Percentiles rank a stretch among this genome's conserved stretches.
Conservation (phyloP, 2,797 vertebrate species). For the Pagetopsis macropterus region DNA sequence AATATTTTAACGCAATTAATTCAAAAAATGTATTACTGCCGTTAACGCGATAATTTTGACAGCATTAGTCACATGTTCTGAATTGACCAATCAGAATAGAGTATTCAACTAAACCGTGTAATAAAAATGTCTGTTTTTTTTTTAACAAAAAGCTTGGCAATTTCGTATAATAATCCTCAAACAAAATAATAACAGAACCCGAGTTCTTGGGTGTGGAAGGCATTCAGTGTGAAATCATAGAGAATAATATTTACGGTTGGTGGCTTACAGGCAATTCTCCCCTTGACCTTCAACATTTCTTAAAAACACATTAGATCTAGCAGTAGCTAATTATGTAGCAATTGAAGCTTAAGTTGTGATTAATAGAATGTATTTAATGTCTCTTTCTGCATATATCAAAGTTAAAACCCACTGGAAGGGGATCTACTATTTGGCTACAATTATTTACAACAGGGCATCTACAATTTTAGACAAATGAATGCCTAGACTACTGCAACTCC, state of each 20-base stretch:
- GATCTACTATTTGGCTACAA: not conserved
- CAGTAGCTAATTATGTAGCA: not conserved
- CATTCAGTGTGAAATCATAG: not conserved
- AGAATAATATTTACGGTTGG: not conserved
- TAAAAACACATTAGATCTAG: not conserved
- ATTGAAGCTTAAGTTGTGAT: not conserved
- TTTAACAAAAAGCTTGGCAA: not conserved
- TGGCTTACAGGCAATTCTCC: not conserved
- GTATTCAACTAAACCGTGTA: too few species aligned
- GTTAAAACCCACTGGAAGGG: not conserved
- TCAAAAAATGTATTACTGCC: too few species aligned
- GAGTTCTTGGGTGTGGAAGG: not conserved
- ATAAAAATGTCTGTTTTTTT: too few species aligned
- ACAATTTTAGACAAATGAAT: not conserved
- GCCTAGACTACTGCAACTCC: too few species aligned
- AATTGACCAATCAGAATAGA: too few species aligned
- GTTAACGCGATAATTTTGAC: too few species aligned
- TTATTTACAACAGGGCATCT: not conserved
- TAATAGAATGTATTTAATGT: not conserved
- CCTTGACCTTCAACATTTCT: not conserved
- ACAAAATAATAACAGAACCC: conserved; percentile 5
- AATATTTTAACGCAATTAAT: too few species aligned
- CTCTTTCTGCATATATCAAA: not conserved
- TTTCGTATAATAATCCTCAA: conserved; percentile 7
- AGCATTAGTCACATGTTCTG: too few species aligned